Evolutionary conservation across 53 echinoderm and acorn worm genomes (phyloP), one percentile per base, ranked within the genome.

Genomic region (Astropecten irregularis): DNA sequence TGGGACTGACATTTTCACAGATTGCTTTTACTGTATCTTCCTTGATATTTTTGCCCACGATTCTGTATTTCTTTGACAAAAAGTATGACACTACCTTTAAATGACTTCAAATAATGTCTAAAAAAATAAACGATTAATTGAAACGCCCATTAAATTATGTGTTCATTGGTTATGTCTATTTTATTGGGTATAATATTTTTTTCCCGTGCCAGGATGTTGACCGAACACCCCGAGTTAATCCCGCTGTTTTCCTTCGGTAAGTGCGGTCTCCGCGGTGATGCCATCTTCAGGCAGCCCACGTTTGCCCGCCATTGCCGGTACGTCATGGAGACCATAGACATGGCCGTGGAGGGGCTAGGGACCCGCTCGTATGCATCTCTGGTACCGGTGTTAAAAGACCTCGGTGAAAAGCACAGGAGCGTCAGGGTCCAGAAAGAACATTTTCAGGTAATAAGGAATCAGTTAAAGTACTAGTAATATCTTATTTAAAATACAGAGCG

Each of bases 221-320:
- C 62, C 23, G 68, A 83, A 35, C 67, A 83, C 26, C 69, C 83
- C 2, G 83, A 83, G 33, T 21, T 83, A n/a, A 18, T 83, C 51
- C 83, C 52, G 15, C 55, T 83, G 54, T 83, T 83, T 55, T 68
- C 83, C 6, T 83, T 83, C 20, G 68, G 83, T 10, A 67, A 65
- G 7, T 28, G 16, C 34, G 83, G 54, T 3, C 28, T 67, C 22
- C 15, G 50, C 18, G 66, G 38, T 3, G 83, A 51, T 22, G 54
- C 44, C 28, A 26, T 83, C 28, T 68, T 23, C 23, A 29, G 36
- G 15, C 53, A 83, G 5, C 83, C 69, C 13, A 36, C 54, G 19
- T 83, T 83, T 25, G 21, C 47, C 37, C 44, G 83, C 20, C 83
- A 83, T 39, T 67, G 67, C 18, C 35, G 39, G 37, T 31, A 55